Base-by-base conservation (phyloP, 2,113 vertebrate genomes). In the Ophiodon elongatus region DNA sequence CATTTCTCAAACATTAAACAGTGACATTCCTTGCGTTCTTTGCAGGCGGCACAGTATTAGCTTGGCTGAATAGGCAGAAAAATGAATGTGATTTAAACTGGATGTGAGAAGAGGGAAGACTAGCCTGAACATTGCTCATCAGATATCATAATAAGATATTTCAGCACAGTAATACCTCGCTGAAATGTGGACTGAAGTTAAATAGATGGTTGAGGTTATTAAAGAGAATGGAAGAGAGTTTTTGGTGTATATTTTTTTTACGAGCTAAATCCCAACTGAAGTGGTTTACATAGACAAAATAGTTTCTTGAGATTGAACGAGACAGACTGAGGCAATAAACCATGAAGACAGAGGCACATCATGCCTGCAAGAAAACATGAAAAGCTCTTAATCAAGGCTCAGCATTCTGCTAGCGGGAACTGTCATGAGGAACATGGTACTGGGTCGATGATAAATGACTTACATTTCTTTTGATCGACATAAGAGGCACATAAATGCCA, bases 1-100 rank as follows among this genome's bases (percentile, higher is more conserved):
- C 29, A 35, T 73, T 68, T 64, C 47, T 73, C 54, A 31, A 57
- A 74, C 27, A 37, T 73, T 27, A 31, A 73, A 64, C 5, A 70
- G 33, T 41, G n/a, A 72, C 76, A 89, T 64, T 74, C 29, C 41
- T 74, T 0, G 19, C 56, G 15, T 59, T 84, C 59, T 56, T 71
- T 67, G 13, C 43, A 25, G 23, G 25, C 23, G 45, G 37, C 14
- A 8, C 17, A 43, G 67, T 23, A 31, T 59, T n/a, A 39, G 17
- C 43, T 76, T 2, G 14, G 23, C 19, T 68, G 52, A 71, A 31
- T 23, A 60, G 65, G 21, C 45, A 25, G 43, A 27, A 17, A 0
- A 35, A 33, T 62, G 39, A 6, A 74, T 37, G 37, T 43, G 54
- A 69, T 87, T 67, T 81, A 11, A 76, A 43, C 2, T 79, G 59